A percentile compares a stretch with the other conserved stretches of the same genome.
Evolutionary conservation across 2,888 invertebrate genomes (phyloP).

Genomic region (Lypha dubia): DNA sequence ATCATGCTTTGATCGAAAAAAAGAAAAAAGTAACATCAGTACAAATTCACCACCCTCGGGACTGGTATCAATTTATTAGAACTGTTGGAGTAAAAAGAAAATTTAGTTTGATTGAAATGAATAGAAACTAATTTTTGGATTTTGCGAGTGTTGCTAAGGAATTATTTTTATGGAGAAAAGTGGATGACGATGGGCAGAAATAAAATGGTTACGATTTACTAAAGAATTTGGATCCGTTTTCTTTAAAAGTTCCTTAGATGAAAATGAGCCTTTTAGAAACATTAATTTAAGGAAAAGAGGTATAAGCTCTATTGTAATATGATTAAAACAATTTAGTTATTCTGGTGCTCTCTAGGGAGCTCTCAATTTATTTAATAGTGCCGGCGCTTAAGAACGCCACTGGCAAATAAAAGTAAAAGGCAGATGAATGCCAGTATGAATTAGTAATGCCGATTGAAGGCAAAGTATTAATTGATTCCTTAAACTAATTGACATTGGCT

Average conservation of each 20-base stretch:
- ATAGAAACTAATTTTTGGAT: conserved; percentile 37
- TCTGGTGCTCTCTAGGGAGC: too few relatives aligned
- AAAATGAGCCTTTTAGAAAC: conserved; percentile 35
- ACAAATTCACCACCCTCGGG: conserved; percentile 41
- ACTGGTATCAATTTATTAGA: conserved; percentile 52
- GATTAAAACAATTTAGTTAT: too few relatives aligned
- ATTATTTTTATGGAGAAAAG: conserved; percentile 40
- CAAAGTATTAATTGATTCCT: too few relatives aligned
- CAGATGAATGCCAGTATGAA: too few relatives aligned
- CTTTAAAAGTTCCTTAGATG: conserved; percentile 41
- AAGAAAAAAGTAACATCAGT: conserved; percentile 21
- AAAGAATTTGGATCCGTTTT: conserved; percentile 38
- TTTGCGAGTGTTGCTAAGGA: conserved; percentile 10
- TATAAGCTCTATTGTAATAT: neutral
- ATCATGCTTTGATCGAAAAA: conserved; percentile 8
- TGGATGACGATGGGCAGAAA: conserved; percentile 24
- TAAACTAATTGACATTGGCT: too few relatives aligned
- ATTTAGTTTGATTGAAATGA: conserved; percentile 41
- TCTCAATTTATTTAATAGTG: too few relatives aligned
- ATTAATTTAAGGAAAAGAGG: neutral
- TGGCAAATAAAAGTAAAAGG: too few relatives aligned
- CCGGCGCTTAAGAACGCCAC: too few relatives aligned
- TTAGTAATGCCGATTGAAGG: too few relatives aligned
- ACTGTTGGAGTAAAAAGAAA: conserved; percentile 41
- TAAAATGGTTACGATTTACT: conserved; percentile 41